Evolutionary conservation across 2,888 invertebrate genomes (phyloP).

Genomic region (Perithous albicinctus): DNA sequence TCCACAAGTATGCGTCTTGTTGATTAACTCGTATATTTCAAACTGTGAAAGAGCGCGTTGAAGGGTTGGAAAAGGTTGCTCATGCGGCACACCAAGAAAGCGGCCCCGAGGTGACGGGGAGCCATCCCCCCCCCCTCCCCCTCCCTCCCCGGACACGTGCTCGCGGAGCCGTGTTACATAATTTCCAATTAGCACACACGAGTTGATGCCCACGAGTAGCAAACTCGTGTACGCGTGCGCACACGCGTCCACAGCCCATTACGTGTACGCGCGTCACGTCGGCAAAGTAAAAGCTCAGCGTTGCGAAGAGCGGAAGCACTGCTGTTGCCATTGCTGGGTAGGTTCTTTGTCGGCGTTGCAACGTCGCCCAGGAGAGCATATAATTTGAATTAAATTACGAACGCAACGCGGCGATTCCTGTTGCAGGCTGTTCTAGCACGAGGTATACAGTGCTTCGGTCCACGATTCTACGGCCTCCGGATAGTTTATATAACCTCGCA

Average conservation of each 20-base stretch:
- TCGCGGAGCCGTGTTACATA: conserved; percentile 45
- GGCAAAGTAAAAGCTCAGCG: conserved; percentile 53
- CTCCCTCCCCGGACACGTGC: no score
- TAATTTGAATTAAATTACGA: conserved; percentile 66
- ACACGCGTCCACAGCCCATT: conserved; percentile 32
- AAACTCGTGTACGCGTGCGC: conserved; percentile 5
- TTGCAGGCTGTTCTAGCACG: background rate
- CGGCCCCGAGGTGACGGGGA: conserved; percentile 14
- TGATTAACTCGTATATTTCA: background rate
- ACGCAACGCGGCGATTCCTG: conserved; percentile 55
- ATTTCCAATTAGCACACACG: conserved; percentile 60
- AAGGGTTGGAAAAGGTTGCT: background rate
- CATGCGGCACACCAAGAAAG: conserved; percentile 39
- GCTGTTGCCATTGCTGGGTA: conserved; percentile 23
- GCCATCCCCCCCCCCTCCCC: no score
- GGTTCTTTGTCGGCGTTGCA: conserved; percentile 59
- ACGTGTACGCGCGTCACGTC: conserved; percentile 35
- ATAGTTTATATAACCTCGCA: conserved; percentile 12
- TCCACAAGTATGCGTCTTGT: no score
- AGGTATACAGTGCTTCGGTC: background rate
- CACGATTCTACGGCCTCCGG: conserved; percentile 1
- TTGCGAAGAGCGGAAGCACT: conserved; percentile 51
- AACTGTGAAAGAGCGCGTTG: background rate
- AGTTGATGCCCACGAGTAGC: background rate
- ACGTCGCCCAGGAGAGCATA: conserved; percentile 58